Evolutionary conservation across 2,888 invertebrate species (phyloP).

Genomic region (Drosophila fulvimacula): DNA sequence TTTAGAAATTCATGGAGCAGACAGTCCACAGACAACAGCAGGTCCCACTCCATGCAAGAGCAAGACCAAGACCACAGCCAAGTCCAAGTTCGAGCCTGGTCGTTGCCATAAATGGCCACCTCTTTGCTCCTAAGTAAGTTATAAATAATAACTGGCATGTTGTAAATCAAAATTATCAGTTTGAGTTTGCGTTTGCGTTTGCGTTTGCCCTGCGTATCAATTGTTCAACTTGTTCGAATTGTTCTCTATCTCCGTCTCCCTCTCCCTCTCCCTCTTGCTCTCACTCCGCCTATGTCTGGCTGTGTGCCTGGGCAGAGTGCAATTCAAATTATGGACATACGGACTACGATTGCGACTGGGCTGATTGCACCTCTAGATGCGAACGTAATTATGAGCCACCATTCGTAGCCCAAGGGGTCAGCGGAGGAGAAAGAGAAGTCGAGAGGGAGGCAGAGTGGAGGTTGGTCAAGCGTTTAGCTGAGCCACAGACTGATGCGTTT

Average conservation of each 20-base stretch:
- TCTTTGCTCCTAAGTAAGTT: slow-evolving; percentile 83
- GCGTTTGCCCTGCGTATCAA: slow-evolving; percentile 51
- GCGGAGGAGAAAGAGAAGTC: not conserved
- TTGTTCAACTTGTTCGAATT: slow-evolving; percentile 59
- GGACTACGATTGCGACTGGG: slow-evolving; percentile 15
- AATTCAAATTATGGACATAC: slow-evolving; percentile 66
- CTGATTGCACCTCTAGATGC: slow-evolving; percentile 50
- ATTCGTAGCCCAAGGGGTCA: slow-evolving; percentile 12
- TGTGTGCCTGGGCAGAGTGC: slow-evolving; percentile 4
- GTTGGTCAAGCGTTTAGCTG: slow-evolving; percentile 55
- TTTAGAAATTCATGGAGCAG: slow-evolving; percentile 52
- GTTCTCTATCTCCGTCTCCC: slow-evolving; percentile 28
- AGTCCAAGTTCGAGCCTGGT: slow-evolving; percentile 19
- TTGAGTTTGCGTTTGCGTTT: slow-evolving; percentile 42
- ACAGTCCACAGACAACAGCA: slow-evolving; percentile 38
- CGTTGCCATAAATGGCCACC: slow-evolving; percentile 66
- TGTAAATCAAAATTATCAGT: slow-evolving; percentile 85
- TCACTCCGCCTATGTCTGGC: not conserved
- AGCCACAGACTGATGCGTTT: slow-evolving; percentile 43
- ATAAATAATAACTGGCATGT: slow-evolving; percentile 85
- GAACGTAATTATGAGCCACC: slow-evolving; percentile 64
- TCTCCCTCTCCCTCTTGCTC: not conserved
- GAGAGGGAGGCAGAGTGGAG: not conserved
- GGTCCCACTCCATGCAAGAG: not conserved
- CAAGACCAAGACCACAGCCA: not conserved